Percentiles rank a stretch among this genome's conserved stretches.
Conservation (phyloP, 2,888 invertebrate species). For the Drosophila robusta region DNA sequence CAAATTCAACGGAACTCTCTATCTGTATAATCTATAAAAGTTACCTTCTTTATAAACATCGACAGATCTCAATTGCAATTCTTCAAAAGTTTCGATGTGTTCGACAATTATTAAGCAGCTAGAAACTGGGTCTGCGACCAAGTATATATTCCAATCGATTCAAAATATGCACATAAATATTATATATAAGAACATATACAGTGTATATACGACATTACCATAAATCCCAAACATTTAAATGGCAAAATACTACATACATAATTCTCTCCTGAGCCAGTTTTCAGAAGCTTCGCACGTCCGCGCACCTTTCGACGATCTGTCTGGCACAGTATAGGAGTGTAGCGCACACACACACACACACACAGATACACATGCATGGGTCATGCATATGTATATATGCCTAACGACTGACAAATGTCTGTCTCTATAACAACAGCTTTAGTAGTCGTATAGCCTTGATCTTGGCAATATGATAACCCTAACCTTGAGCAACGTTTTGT, state of each 20-base stretch:
- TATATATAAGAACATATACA: constrained; percentile 3
- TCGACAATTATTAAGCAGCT: too few species aligned
- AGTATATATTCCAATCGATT: neutral
- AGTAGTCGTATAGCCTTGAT: constrained; percentile 74
- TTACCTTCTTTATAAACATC: too few species aligned
- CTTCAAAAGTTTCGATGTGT: too few species aligned
- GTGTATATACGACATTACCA: constrained; percentile 17
- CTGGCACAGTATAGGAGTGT: constrained; percentile 52
- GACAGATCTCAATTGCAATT: too few species aligned
- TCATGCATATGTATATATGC: neutral
- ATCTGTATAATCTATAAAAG: too few species aligned
- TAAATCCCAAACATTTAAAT: constrained; percentile 31
- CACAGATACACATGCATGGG: neutral
- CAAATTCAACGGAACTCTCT: too few species aligned
- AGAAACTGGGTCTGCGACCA: too few species aligned
- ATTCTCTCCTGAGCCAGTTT: constrained; percentile 48
- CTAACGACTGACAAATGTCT: constrained; percentile 64
- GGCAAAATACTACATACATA: constrained; percentile 35
- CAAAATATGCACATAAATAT: neutral
- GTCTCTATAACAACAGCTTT: constrained; percentile 55
- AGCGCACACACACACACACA: constrained; percentile 27
- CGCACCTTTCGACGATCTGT: constrained; percentile 72
- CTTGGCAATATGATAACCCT: constrained; percentile 84
- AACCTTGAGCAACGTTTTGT: constrained; percentile 80
- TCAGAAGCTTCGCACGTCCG: constrained; percentile 53